Percentiles rank a stretch among this genome's conserved stretches.
Evolutionary conservation across 2,797 vertebrate genomes (phyloP).

Genomic region (Tolypeutes matacus): DNA sequence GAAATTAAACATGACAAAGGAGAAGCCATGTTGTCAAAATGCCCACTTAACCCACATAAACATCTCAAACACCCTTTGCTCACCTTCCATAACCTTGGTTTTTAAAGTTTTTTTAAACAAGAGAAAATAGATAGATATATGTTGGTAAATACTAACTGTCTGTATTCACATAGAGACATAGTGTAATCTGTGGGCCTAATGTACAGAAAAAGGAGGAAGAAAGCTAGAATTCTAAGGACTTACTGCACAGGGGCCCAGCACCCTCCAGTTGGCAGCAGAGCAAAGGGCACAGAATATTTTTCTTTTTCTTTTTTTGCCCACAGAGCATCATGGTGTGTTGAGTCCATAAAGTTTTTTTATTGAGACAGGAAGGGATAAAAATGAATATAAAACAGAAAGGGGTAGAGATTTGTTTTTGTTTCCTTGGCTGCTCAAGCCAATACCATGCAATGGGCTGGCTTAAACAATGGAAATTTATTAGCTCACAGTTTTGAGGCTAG

Average conservation of each 20-base stretch:
- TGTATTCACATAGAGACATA: constrained; percentile 91
- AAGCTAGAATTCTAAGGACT: no score
- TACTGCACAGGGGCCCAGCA: not conserved
- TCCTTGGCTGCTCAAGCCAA: no score
- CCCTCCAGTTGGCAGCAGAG: constrained; percentile 92
- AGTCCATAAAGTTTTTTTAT: constrained; percentile 87
- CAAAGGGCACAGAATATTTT: constrained; percentile 87
- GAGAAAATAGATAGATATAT: constrained; percentile 92
- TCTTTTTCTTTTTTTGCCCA: constrained; percentile 93
- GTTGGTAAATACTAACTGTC: constrained; percentile 93
- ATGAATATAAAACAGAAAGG: constrained; percentile 87
- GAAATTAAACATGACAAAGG: constrained; percentile 92
- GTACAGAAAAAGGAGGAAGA: no score
- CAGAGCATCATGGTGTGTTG: constrained; percentile 91
- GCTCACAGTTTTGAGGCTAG: no score
- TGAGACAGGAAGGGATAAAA: constrained; percentile 86
- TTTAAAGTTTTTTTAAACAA: constrained; percentile 89
- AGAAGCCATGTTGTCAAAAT: constrained; percentile 91
- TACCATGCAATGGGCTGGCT: no score
- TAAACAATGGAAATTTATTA: no score
- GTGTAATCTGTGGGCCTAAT: no score
- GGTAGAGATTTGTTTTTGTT: no score
- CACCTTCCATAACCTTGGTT: constrained; percentile 86
- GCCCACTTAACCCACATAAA: constrained; percentile 90
- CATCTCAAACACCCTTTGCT: constrained; percentile 88